Evolutionary conservation across 1,140 invertebrate genomes (phyloP).

Genomic region (Mya arenaria): DNA sequence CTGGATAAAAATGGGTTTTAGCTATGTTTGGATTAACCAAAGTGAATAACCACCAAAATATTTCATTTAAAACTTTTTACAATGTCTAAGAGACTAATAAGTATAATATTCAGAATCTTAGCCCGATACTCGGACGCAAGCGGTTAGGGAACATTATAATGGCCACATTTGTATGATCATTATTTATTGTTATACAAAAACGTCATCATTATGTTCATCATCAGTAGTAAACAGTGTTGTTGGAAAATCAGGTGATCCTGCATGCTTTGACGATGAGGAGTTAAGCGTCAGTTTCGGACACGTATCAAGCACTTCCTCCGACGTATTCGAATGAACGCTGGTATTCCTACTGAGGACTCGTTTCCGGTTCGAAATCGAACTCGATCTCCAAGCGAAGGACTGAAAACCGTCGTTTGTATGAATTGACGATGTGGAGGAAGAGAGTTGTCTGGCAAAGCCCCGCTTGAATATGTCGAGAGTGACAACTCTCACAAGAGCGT

Average conservation of each 20-base stretch:
- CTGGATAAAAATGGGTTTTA: too few species aligned
- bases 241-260: not conserved
- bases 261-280: not conserved
- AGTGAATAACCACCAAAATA: too few species aligned
- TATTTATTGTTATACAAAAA: too few species aligned
- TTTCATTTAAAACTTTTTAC: too few species aligned
- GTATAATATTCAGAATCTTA: too few species aligned
- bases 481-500: not conserved
- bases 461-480: conserved; percentile 10
- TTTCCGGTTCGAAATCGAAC: conserved; percentile 23
- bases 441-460: not conserved
- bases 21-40: too few species aligned
- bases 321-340: conserved; percentile 17
- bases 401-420: not conserved
- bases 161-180: too few species aligned
- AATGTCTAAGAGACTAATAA: too few species aligned
- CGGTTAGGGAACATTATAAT: too few species aligned
- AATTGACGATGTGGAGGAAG: not conserved
- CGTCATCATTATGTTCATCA: not conserved
- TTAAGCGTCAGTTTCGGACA: not conserved
- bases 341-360: conserved; percentile 38
- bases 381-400: not conserved
- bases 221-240: too few species aligned
- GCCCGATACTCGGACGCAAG: too few species aligned
- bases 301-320: conserved; percentile 4